Percentiles rank a stretch among this genome's conserved stretches.
These are phyloP conservation scores for Gastrophysa polygoni DNA, from an alignment of 2,888 invertebrate species.

Conservation along the genomic window DNA sequence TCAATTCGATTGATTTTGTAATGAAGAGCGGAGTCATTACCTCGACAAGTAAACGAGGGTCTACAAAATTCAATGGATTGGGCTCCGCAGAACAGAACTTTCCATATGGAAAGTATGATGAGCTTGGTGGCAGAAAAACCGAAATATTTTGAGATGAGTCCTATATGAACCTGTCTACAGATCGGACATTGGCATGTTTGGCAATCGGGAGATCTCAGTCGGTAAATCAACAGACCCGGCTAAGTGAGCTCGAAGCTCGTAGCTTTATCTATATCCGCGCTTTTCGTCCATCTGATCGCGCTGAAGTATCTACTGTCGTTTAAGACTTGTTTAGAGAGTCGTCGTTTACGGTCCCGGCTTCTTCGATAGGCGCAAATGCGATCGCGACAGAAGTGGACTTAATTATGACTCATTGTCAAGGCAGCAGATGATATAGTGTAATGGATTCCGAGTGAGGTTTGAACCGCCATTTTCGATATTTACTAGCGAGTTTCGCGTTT, in stretches of 20 bases:
- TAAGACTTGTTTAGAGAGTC: slow-evolving; percentile 27
- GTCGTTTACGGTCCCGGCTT: slow-evolving; percentile 23
- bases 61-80: too few species aligned
- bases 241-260: slow-evolving; percentile 31
- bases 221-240: slow-evolving; percentile 38
- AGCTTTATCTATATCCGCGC: slow-evolving; percentile 40
- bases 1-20: too few species aligned
- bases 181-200: slow-evolving; percentile 40
- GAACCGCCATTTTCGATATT: not conserved
- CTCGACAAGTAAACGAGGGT: too few species aligned
- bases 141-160: too few species aligned
- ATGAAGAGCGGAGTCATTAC: too few species aligned
- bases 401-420: slow-evolving; percentile 11
- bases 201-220: slow-evolving; percentile 34
- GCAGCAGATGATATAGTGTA: slow-evolving; percentile 5
- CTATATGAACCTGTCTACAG: slow-evolving; percentile 52
- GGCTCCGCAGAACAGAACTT: too few species aligned
- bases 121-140: too few species aligned
- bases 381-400: slow-evolving; percentile 7
- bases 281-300: slow-evolving; percentile 42
- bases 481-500: not conserved
- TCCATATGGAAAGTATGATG: too few species aligned
- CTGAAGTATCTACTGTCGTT: slow-evolving; percentile 41
- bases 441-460: slow-evolving; percentile 11
- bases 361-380: slow-evolving; percentile 4